A percentile compares a stretch with the other conserved stretches of the same genome.
phyloP scores from a whole-genome alignment of 1,140 invertebrate genomes.

The Diorhabda sublineata region DNA sequence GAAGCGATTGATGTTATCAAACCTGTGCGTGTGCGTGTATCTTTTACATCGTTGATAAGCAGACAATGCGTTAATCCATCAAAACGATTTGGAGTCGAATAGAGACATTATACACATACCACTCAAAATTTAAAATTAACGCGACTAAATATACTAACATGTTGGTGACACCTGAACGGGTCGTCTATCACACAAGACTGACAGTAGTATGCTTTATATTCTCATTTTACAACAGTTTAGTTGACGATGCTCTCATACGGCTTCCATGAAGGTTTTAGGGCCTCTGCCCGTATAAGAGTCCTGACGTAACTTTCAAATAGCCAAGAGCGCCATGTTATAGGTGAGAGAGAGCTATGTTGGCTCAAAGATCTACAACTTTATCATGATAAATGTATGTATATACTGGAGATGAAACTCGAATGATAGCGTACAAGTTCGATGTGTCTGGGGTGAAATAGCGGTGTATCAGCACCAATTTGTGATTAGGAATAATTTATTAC shows the following conservation, averaged over 20 bases:
- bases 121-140: constrained; percentile 7
- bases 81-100: neutral
- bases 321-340: constrained; percentile 32
- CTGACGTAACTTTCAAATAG: constrained; percentile 28
- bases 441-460: neutral
- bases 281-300: constrained; percentile 19
- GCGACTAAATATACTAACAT: constrained; percentile 10
- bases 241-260: constrained; percentile 23
- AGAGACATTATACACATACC: constrained; percentile 3
- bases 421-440: neutral
- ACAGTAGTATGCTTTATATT: constrained; percentile 44
- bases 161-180: constrained; percentile 28
- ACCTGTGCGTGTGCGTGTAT: too few species aligned
- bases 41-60: too few species aligned
- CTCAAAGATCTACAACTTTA: constrained; percentile 19
- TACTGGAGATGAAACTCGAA: constrained; percentile 6
- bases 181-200: constrained; percentile 36
- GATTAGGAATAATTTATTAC: constrained; percentile 7
- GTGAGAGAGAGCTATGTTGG: constrained; percentile 27
- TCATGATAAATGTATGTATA: constrained; percentile 19
- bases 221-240: constrained; percentile 43
- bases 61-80: too few species aligned
- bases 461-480: constrained; percentile 5
- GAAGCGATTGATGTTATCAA: too few species aligned
- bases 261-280: constrained; percentile 31